A percentile compares a stretch with the other conserved stretches of the same genome.
Conservation (phyloP, 1,140 invertebrate genomes). For the Mamestra configurata region DNA sequence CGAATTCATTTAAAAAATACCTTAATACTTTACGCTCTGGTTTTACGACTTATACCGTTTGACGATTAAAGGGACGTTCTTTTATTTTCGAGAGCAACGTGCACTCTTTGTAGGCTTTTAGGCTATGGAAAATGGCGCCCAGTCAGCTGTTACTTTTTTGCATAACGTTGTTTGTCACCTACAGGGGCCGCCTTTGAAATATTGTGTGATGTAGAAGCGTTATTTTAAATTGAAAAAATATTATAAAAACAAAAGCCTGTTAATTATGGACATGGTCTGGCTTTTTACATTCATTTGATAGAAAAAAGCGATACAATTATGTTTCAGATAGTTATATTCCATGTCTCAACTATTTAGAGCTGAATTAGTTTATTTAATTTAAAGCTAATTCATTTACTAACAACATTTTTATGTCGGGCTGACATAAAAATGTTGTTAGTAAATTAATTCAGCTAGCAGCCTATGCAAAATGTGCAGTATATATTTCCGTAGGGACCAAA, state of each 20-base stretch:
- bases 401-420: no score
- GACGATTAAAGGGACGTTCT: constrained; percentile 19
- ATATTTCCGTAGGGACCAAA: no score
- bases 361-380: no score
- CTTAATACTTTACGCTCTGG: neutral
- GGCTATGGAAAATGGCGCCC: constrained; percentile 31
- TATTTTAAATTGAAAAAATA: neutral
- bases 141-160: constrained; percentile 28
- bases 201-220: constrained; percentile 13
- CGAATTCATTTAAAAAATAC: neutral
- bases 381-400: no score
- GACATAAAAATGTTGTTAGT: no score
- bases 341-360: no score
- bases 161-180: constrained; percentile 21
- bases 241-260: neutral
- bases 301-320: no score
- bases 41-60: neutral
- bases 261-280: neutral
- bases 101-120: constrained; percentile 31
- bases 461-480: neutral
- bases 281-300: no score
- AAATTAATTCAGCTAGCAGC: no score
- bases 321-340: no score
- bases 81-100: neutral
- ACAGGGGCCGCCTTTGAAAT: constrained; percentile 2